Evolutionary conservation across 1,140 invertebrate genomes (phyloP), one percentile per base, ranked within the genome.

Genomic region (Hormaphis cornu): DNA sequence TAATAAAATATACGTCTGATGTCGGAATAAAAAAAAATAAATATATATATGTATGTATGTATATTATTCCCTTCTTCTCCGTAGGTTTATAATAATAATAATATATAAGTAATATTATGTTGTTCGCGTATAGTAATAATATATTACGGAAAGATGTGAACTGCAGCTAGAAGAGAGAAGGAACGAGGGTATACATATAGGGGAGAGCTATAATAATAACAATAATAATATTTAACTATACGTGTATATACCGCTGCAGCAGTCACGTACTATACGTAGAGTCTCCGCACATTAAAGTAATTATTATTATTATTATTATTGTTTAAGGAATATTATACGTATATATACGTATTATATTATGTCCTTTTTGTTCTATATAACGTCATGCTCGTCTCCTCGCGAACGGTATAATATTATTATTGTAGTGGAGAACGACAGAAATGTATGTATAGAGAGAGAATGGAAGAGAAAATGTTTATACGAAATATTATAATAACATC

Each of bases 1-100:
- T 63, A 63, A 63, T 63, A 63, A 63, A 63, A 63, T 63, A 46
- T n/a, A 46, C 28, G 26, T 63, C 59, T 63, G 59, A 46, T 63
- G 59, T 63, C 40, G 18, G 59, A 46, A 48, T 46, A 63, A 42
- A 61, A 26, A 56, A 30, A 46, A 28, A 56, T 56, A 63, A n/a
- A 46, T 46, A 46, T 46, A 46, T 46, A 46, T 46, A 46, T 46
- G 18, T 46, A 46, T 46, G 5, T 46, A 46, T 8, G 18, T n/a
- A 46, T 40, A 8, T 8, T 44, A 61, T 63, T 63, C 26, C 40
- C 59, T 42, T 63, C 59, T 48, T 63, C 7, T n/a, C 53, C 12
- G n/a, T n/a, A n/a, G n/a, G n/a, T n/a, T n/a, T n/a, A n/a, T n/a
- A n/a, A n/a, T n/a, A n/a, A n/a, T n/a, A n/a, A n/a, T n/a, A n/a